Conservation (phyloP, 2,797 vertebrate genomes). For the Characodon lateralis region DNA sequence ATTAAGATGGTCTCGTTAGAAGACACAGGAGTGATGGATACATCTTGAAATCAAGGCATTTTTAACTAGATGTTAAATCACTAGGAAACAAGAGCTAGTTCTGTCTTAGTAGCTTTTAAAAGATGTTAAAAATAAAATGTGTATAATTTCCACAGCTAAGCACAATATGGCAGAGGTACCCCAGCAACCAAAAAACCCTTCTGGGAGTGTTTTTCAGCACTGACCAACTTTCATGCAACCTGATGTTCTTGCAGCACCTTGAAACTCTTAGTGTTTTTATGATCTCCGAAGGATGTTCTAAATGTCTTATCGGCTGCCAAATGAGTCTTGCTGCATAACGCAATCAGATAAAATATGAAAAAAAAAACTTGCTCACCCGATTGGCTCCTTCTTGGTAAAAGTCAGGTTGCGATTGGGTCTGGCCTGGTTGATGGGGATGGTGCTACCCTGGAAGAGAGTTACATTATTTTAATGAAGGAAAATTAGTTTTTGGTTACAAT, state of each 20-base stretch:
- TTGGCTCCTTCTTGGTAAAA: slow-evolving; percentile 87
- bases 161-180: no score
- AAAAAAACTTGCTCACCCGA: slow-evolving; percentile 79
- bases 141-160: background rate
- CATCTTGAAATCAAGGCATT: no score
- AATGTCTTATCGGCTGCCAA: background rate
- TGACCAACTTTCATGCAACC: background rate
- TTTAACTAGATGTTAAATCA: no score
- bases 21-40: no score
- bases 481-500: background rate
- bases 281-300: background rate
- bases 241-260: no score
- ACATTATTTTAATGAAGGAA: background rate
- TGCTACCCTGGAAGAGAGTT: slow-evolving; percentile 79
- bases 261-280: background rate
- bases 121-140: background rate
- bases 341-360: background rate
- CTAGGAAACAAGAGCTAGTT: no score
- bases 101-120: no score
- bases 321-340: background rate
- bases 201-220: background rate
- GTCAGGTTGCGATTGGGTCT: slow-evolving; percentile 89
- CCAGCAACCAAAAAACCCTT: background rate
- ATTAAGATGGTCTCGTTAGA: no score
- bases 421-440: slow-evolving; percentile 86